These are phyloP conservation scores for Linurgus olivaceus DNA, from an alignment of 2,797 vertebrate genomes.

Conservation along the genomic window DNA sequence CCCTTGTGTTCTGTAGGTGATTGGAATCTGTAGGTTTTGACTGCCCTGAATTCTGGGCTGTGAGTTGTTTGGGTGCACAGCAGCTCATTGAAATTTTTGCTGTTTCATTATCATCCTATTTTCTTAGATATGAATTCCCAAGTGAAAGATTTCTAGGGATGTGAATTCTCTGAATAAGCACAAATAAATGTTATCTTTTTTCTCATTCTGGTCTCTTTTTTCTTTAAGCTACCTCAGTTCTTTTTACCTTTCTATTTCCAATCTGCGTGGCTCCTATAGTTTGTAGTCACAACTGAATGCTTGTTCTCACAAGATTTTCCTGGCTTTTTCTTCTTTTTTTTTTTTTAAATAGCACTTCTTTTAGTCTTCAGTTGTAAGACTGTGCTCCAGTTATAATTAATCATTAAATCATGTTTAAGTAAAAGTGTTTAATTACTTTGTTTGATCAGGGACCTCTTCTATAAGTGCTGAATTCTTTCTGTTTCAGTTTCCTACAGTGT, in stretches of 20 bases:
- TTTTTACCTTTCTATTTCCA: not conserved
- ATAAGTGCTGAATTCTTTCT: not conserved
- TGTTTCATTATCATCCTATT: not conserved
- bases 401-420: not conserved
- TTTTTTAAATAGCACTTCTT: no score
- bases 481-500: not conserved
- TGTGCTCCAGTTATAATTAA: not conserved
- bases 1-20: not conserved
- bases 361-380: not conserved
- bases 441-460: not conserved
- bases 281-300: not conserved
- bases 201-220: not conserved
- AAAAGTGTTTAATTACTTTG: not conserved
- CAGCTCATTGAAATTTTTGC: not conserved
- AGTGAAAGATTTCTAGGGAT: not conserved
- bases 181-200: not conserved
- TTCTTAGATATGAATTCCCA: not conserved
- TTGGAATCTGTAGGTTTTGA: not conserved
- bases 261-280: not conserved
- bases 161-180: not conserved
- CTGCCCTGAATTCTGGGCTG: not conserved
- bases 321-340: not conserved
- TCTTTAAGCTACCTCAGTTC: not conserved
- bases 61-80: not conserved
- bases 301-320: not conserved